A percentile compares a stretch with the other conserved stretches of the same genome.
These are phyloP conservation scores for Allenopithecus nigroviridis DNA, from an alignment of 2,797 vertebrate species.

Conservation along the genomic window DNA sequence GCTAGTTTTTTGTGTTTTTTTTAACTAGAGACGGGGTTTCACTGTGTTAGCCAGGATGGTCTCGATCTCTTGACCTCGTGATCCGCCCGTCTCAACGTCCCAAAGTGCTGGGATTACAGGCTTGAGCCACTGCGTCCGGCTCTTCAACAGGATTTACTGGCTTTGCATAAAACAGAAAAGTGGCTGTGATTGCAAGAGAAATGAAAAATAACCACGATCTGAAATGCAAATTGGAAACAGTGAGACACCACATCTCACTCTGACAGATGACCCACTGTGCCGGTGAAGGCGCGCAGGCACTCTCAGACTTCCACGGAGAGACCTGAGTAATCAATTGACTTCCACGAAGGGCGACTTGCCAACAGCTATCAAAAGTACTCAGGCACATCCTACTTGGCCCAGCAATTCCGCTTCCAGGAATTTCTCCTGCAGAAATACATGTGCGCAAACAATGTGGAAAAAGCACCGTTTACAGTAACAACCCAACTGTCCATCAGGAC, in stretches of 20 bases:
- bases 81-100: too few relatives aligned
- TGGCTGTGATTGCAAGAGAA: neutral
- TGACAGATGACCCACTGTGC: neutral
- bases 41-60: too few relatives aligned
- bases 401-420: neutral
- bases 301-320: neutral
- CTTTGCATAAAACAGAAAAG: neutral
- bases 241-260: too few relatives aligned
- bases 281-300: neutral
- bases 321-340: neutral
- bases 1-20: too few relatives aligned
- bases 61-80: too few relatives aligned
- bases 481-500: neutral
- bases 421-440: neutral
- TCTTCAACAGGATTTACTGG: neutral
- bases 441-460: neutral
- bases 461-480: neutral
- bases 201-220: neutral
- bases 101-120: too few relatives aligned
- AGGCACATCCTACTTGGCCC: neutral
- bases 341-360: neutral
- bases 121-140: too few relatives aligned
- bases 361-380: neutral
- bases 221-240: too few relatives aligned
- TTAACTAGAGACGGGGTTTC: too few relatives aligned